Evolutionary conservation across 2,888 invertebrate species (phyloP).

Genomic region (Tenthredo scrophulariae): DNA sequence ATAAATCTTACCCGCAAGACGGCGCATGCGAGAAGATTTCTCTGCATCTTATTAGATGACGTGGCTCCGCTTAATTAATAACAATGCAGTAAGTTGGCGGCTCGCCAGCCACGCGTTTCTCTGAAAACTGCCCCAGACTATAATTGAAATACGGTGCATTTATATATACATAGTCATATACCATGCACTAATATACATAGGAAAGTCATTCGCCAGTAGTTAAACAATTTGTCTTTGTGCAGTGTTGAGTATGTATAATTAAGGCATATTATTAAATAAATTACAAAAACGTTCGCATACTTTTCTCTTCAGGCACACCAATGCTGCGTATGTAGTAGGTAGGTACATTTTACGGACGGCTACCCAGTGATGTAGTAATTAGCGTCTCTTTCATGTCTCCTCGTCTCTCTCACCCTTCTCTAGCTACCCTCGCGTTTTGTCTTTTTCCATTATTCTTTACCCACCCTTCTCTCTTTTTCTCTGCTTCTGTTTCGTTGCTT

Average conservation of each 20-base stretch:
- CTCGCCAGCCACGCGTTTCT: slow-evolving; percentile 31
- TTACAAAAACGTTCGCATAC: slow-evolving; percentile 24
- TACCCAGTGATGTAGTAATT: slow-evolving; percentile 71
- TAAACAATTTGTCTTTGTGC: slow-evolving; percentile 40
- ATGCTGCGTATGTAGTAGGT: slow-evolving; percentile 6
- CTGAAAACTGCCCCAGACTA: slow-evolving; percentile 4
- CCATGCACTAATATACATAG: not conserved
- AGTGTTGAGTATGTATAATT: slow-evolving; percentile 42
- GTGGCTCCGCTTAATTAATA: slow-evolving; percentile 35
- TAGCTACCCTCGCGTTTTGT: slow-evolving; percentile 50
- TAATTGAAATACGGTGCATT: slow-evolving; percentile 39
- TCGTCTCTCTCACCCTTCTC: slow-evolving; percentile 39
- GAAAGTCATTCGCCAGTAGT: slow-evolving; percentile 10
- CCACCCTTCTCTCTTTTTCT: slow-evolving; percentile 14
- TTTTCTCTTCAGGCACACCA: slow-evolving; percentile 5
- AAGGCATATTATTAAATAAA: slow-evolving; percentile 30
- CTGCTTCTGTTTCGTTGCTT: slow-evolving; percentile 57
- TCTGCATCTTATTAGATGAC: slow-evolving; percentile 16
- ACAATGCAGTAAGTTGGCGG: slow-evolving; percentile 47
- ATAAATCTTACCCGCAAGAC: slow-evolving; percentile 9
- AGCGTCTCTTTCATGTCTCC: slow-evolving; percentile 72
- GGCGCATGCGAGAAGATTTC: slow-evolving; percentile 33
- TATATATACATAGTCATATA: not conserved
- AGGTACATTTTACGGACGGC: slow-evolving; percentile 68
- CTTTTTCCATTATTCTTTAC: not conserved